These are phyloP conservation scores for Scytalopus superciliaris DNA, from an alignment of 2,113 vertebrate genomes.

Conservation along the genomic window DNA sequence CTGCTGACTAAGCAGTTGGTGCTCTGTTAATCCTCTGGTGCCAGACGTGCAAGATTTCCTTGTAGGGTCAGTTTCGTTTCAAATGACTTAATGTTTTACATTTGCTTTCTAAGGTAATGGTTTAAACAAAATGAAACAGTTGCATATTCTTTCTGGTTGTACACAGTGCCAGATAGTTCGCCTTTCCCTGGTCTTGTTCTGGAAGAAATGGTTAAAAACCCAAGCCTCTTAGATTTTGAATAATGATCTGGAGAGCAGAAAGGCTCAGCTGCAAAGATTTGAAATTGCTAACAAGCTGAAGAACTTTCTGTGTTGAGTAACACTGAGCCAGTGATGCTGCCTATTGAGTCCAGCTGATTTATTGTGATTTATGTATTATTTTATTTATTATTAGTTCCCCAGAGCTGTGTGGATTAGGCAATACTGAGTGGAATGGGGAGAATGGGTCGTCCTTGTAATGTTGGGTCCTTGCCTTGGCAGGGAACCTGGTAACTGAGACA, in stretches of 20 bases:
- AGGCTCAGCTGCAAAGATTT: neutral
- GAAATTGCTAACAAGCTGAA: neutral
- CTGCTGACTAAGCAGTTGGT: neutral
- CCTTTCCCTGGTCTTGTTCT: neutral
- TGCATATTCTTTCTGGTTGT: neutral
- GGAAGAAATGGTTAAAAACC: neutral
- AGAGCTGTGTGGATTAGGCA: neutral
- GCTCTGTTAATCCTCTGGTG: neutral
- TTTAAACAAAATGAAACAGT: neutral
- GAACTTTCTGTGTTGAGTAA: neutral
- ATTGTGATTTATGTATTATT: fast-evolving
- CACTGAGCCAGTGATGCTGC: neutral
- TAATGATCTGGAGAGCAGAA: neutral
- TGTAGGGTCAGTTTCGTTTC: neutral
- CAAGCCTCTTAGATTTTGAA: neutral
- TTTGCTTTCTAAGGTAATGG: neutral
- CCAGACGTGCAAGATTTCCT: neutral
- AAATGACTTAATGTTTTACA: neutral
- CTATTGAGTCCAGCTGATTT: neutral
- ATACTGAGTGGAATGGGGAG: neutral
- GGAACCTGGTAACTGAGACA: neutral
- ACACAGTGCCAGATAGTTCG: neutral
- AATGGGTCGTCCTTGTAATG: neutral
- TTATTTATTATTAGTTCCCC: neutral
- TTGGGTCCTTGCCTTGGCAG: neutral